Percentiles rank a stretch among this genome's conserved stretches.
These are phyloP conservation scores for Aelia acuminata DNA, from an alignment of 2,888 invertebrate genomes.

Conservation along the genomic window DNA sequence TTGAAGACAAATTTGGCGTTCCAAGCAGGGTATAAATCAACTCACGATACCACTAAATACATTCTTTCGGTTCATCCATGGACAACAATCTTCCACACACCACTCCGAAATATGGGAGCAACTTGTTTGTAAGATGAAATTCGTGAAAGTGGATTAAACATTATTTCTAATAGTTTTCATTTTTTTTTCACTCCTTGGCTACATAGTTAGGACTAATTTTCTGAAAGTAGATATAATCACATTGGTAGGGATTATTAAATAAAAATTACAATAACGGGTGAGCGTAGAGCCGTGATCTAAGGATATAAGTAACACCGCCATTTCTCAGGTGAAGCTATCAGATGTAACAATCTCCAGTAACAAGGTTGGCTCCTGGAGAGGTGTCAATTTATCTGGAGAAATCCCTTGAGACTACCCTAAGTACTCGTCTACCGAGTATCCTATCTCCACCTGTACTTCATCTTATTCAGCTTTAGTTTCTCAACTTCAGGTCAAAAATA, in stretches of 20 bases:
- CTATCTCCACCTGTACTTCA: neutral
- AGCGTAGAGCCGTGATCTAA: neutral
- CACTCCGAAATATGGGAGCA: too few species aligned
- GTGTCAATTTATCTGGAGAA: constrained; percentile 36
- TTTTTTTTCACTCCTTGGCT: too few species aligned
- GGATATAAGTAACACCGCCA: constrained; percentile 14
- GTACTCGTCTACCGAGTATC: constrained; percentile 19
- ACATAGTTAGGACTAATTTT: too few species aligned
- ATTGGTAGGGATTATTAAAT: neutral
- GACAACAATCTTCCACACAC: too few species aligned
- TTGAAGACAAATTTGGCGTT: too few species aligned
- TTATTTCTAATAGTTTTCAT: too few species aligned
- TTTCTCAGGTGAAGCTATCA: constrained; percentile 16
- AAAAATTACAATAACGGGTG: constrained; percentile 30
- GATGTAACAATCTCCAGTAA: constrained; percentile 49
- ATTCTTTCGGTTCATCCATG: too few species aligned
- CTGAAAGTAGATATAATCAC: neutral
- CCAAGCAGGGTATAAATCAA: too few species aligned
- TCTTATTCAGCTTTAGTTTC: neutral
- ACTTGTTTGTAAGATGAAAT: too few species aligned
- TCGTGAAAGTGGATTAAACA: too few species aligned
- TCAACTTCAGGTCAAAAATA: neutral
- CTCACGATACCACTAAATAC: too few species aligned
- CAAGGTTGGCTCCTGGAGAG: constrained; percentile 22
- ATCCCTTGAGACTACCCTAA: neutral